Base-by-base conservation (phyloP, 2,888 invertebrate species). In the Tromatobia lineatoria region DNA sequence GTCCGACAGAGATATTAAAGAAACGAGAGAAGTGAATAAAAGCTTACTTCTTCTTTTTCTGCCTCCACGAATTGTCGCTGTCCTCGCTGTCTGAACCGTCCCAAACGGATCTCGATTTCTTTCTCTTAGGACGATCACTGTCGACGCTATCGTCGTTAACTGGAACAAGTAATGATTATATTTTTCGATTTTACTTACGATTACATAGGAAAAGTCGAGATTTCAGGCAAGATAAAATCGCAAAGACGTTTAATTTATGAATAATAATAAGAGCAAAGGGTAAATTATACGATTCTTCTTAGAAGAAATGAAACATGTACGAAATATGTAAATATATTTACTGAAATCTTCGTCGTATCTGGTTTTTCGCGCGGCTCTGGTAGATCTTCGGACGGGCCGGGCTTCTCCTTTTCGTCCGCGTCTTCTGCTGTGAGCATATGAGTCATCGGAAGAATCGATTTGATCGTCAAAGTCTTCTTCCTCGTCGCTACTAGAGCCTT, bases 401-500 rank as follows among this genome's bases (percentile, higher is more conserved):
- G 91, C 86, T 50, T 94, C 94, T 2, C 94, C 92, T 57, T 94
- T 94, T 45, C 94, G 94, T 54, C 94, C 93, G 15, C 94, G 93
- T 23, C 95, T 94, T 23, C 94, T 92, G 73, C 94, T 94, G 2
- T 94, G 91, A 52, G 94, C 95, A 59, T 94, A 90, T 15, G 94
- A 94, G 29, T 96, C 96, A 11, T 95, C 95, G 34, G 95, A 95
- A 0, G 95, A 95, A 0, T 94, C 94, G n/a, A 94, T 91, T 47
- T 94, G 94, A 71, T 94, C 94, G 11, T 95, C 95, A 38, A 94
- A 94, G 75, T 95, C 95, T 34, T 96, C 96, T 66, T 96, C 96
- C 0, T 93, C 93, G 0, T 93, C 93, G 0, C 94, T 97, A 95
- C 96, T 96, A 0, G 97, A 96, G 57, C 98, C 97, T 92, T 98